These are phyloP conservation scores for Heliconius ismenius DNA, from an alignment of 2,888 invertebrate genomes.

Conservation along the genomic window DNA sequence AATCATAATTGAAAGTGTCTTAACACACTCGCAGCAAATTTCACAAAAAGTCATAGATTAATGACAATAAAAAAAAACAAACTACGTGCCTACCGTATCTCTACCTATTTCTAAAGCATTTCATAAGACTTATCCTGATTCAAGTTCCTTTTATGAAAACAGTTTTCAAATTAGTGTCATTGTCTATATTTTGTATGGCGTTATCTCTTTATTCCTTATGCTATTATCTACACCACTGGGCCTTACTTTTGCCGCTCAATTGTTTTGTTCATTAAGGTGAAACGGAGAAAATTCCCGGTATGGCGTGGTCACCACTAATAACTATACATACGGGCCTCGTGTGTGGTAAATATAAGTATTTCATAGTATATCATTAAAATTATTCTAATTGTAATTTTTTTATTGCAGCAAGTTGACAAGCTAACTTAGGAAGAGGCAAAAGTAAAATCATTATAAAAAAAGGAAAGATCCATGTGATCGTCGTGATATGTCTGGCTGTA, in stretches of 20 bases:
- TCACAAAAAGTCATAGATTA: no score
- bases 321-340: conserved; percentile 39
- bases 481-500: no score
- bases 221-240: conserved; percentile 38
- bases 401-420: no score
- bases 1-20: no score
- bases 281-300: conserved; percentile 56
- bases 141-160: neutral
- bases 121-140: neutral
- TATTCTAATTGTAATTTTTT: no score
- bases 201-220: conserved; percentile 24
- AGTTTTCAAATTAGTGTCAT: neutral
- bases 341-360: conserved; percentile 23
- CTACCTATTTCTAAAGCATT: neutral
- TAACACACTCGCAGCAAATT: no score
- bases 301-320: conserved; percentile 39
- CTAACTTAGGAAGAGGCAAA: no score
- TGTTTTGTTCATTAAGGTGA: conserved; percentile 58
- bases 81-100: no score
- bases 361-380: neutral
- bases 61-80: neutral
- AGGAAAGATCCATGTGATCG: no score
- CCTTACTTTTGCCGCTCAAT: conserved; percentile 46
- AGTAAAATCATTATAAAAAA: no score
- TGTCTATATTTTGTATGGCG: conserved; percentile 18